Evolutionary conservation across 2,797 vertebrate genomes (phyloP), one percentile per base, ranked within the genome.

Genomic region (Astyanax mexicanus): DNA sequence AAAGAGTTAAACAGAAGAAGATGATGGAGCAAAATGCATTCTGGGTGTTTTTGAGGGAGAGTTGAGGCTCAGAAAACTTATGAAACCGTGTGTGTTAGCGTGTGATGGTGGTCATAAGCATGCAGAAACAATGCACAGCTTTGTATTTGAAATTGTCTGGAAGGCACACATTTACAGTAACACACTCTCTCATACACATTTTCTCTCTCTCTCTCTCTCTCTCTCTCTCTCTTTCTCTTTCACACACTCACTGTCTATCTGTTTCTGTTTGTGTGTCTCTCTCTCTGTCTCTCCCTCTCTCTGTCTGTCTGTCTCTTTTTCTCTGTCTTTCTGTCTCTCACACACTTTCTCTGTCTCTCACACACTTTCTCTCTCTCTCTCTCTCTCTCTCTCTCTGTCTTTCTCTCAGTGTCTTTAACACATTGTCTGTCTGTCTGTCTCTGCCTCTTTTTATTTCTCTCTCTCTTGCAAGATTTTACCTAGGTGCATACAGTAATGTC

Each of bases 171-270:
- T 29, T 42, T 21, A 3, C 45, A n/a, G 2, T 13, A 10, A 1
- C 0, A 32, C 42, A 15, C n/a, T 23, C 61, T 19, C 60, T 44
- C 45, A 44, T 51, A 55, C 40, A 47, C 23, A 42, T 47, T 11
- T 49, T 51, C 51, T 67, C 32, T 51, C 47, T 11, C 49, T 51
- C 60, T 58, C 23, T 70, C 4, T 69, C 57, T 76, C 23, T 49
- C 13, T 49, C 19, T 35, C 32, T 40, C 51, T 42, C 25, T 35
- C 19, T n/a, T 38, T 42, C 6, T 21, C 19, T 27, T 19, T 37
- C 3, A 13, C 21, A 7, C 17, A 35, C 61, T 25, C 19, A 49
- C 44, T 25, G 45, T 25, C n/a, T 45, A 70, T 37, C 5, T 57
- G 23, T 25, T 19, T 71, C 17, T 64, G 1, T 19, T 1, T 37